phyloP scores from a whole-genome alignment of 2,797 vertebrate species.

The Botia almorhae region DNA sequence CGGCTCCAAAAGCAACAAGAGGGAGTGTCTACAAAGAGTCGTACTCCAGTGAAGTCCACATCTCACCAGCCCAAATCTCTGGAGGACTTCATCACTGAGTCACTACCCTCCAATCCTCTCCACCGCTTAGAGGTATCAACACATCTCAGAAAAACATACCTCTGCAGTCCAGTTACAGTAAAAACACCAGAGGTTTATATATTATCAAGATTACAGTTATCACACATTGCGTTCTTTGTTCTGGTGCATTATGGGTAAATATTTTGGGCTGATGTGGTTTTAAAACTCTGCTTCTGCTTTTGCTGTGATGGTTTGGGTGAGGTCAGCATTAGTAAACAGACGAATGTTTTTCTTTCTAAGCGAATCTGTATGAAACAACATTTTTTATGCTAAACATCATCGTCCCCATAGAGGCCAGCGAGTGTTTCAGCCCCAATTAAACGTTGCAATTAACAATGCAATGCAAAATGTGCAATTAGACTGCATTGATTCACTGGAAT shows the following conservation, averaged over 20 bases:
- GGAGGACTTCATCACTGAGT: slow-evolving; percentile 86
- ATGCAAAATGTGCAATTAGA: no score
- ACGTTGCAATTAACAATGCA: no score
- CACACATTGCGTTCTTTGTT: no score
- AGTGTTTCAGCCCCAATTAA: slow-evolving; percentile 42
- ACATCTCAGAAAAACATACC: neutral
- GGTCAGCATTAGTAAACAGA: slow-evolving; percentile 54
- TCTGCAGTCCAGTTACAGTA: neutral
- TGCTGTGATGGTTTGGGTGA: slow-evolving; percentile 65
- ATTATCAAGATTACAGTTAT: neutral
- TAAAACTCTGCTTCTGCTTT: slow-evolving; percentile 24
- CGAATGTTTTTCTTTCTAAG: slow-evolving; percentile 48
- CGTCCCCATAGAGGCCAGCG: slow-evolving; percentile 47
- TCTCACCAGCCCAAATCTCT: slow-evolving; percentile 83
- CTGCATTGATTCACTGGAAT: slow-evolving; percentile 58
- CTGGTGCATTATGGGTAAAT: no score
- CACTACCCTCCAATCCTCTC: slow-evolving; percentile 74
- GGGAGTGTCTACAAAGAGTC: slow-evolving; percentile 60
- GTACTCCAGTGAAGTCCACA: slow-evolving; percentile 52
- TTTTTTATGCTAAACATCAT: slow-evolving; percentile 46
- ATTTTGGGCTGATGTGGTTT: neutral
- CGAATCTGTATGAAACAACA: slow-evolving; percentile 65
- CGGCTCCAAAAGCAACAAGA: slow-evolving; percentile 82
- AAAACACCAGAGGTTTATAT: no score
- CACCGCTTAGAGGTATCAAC: slow-evolving; percentile 90